Evolutionary conservation across 1,140 invertebrate species (phyloP), one percentile per base, ranked within the genome.

Genomic region (Coenobita brevimanus): DNA sequence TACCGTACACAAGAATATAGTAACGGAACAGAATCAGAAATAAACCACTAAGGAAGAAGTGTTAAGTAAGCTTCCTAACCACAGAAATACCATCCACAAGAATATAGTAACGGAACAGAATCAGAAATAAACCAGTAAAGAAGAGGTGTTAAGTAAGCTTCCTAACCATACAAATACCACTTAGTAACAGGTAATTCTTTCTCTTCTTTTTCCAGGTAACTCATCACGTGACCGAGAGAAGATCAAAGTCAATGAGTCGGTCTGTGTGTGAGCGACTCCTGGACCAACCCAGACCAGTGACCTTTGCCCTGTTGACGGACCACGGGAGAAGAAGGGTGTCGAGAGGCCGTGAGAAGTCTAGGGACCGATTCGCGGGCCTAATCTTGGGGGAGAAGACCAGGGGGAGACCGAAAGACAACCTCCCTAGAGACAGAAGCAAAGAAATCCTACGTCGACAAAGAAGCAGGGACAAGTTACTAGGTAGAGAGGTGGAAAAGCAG

Each of bases 191-290:
- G 76, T 30, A 24, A 46, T 27, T 79, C n/a, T 50, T 33, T 24
- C 6, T 30, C 3, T 57, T 75, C 24, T n/a, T 64, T 69, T 3
- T 75, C 21, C 82, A 89, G 88, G 84, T 89, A 24, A 89, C 88
- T 36, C 88, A 89, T 24, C 88, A 89, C 30, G 88, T 89, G 57
- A 89, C 88, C 6, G 88, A 89, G 30, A 89, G 57, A 54, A 79
- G 88, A 17, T 83, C 88, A 1, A 80, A 78, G 46, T 85, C 82
- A 21, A 50, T 78, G 82, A 85, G 54, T 13, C 73, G 82, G 24
- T 71, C 75, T 33, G 27, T 67, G 69, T 71, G 64, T 73, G 73
- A 75, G 30, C 69, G 33, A 46, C 78, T 84, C 81, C 57, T 81
- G 43, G 79, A 83, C 38, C 88, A 85, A 27, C 82, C 69, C 4